Percentiles rank a stretch among this genome's conserved stretches.
phyloP scores from a whole-genome alignment of 1,140 invertebrate species.

The Bombus sibiricus region DNA sequence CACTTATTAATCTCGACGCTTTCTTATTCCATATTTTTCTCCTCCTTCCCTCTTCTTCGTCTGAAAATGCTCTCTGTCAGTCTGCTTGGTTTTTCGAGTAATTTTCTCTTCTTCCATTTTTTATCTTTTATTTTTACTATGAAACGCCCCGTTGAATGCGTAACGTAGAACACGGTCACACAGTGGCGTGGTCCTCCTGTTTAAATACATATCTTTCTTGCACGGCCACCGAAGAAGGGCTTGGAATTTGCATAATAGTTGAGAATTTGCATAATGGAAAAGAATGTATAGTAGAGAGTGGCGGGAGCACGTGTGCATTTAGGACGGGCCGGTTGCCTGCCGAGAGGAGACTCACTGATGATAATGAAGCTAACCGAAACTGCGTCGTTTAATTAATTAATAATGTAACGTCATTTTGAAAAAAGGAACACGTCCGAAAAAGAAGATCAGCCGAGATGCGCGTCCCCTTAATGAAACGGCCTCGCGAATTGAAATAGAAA shows the following conservation, averaged over 20 bases:
- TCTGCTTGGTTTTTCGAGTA: neutral
- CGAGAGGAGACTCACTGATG: constrained; percentile 45
- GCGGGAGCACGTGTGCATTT: constrained; percentile 62
- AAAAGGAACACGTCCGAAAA: neutral
- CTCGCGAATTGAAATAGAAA: constrained; percentile 8
- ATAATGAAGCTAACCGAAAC: constrained; percentile 60
- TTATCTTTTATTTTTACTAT: neutral
- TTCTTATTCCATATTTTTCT: no score
- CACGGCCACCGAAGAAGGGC: constrained; percentile 55
- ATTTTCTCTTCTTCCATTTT: neutral
- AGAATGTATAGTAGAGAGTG: constrained; percentile 65
- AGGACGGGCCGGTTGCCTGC: constrained; percentile 19
- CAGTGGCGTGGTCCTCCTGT: constrained; percentile 36
- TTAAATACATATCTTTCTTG: constrained; percentile 67
- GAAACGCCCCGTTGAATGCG: constrained; percentile 34
- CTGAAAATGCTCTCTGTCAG: neutral
- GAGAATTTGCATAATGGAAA: constrained; percentile 70
- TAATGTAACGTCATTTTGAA: neutral
- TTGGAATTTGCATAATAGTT: constrained; percentile 64
- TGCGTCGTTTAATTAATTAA: constrained; percentile 45
- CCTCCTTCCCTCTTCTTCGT: neutral
- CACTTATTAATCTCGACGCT: no score
- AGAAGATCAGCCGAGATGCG: neutral
- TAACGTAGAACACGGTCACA: constrained; percentile 36
- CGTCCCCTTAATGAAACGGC: neutral